Percentiles rank a stretch among this genome's conserved stretches.
These are phyloP conservation scores for Dryobota labecula DNA, from an alignment of 2,888 invertebrate genomes.

Conservation along the genomic window DNA sequence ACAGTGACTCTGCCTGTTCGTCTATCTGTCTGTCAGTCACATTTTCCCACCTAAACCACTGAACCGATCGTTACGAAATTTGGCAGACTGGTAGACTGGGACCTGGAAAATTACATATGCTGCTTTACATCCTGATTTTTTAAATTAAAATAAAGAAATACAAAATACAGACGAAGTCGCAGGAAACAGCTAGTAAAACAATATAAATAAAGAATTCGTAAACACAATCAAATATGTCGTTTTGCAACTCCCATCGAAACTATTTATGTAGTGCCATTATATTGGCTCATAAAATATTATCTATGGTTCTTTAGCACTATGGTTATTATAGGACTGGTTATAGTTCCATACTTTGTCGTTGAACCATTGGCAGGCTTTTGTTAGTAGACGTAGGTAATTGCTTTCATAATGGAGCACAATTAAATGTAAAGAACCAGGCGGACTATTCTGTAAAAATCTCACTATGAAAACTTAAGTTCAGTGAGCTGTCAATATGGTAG, in stretches of 20 bases:
- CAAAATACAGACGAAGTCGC: background rate
- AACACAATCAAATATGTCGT: constrained; percentile 40
- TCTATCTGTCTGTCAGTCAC: background rate
- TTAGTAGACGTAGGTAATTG: constrained; percentile 22
- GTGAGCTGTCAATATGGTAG: background rate
- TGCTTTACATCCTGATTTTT: too few relatives aligned
- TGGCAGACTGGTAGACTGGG: background rate
- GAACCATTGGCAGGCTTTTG: constrained; percentile 28
- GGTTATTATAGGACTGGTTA: constrained; percentile 42
- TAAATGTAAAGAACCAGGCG: constrained; percentile 3
- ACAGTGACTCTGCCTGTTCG: background rate
- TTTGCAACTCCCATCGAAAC: constrained; percentile 30
- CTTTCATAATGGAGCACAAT: constrained; percentile 29
- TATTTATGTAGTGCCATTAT: constrained; percentile 58
- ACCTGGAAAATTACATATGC: too few relatives aligned
- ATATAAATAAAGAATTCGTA: constrained; percentile 3
- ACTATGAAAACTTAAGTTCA: too few relatives aligned
- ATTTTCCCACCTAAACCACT: background rate
- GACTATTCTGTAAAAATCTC: background rate
- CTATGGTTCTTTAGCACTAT: constrained; percentile 47
- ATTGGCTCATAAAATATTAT: constrained; percentile 63
- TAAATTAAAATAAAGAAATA: background rate
- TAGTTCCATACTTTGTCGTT: constrained; percentile 13
- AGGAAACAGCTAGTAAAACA: background rate
- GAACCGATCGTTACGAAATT: too few relatives aligned